Conservation (phyloP, 1,140 invertebrate genomes). For the Mercenaria mercenaria region DNA sequence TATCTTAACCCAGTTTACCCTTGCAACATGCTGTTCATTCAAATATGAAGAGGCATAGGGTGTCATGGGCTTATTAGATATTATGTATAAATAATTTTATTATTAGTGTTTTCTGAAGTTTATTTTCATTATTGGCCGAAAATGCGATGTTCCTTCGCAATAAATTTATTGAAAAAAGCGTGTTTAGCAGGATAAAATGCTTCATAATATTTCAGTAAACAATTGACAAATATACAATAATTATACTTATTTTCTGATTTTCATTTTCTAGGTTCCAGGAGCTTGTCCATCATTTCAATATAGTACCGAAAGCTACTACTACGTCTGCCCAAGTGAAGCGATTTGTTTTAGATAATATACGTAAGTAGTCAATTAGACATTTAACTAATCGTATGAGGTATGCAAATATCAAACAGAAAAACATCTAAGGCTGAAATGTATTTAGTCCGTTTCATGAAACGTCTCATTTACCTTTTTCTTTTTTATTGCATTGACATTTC, state of each 20-base stretch:
- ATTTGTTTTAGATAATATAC: neutral
- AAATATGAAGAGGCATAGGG: too few relatives aligned
- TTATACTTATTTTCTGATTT: neutral
- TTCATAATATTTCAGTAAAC: neutral
- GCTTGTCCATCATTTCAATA: slow-evolving; percentile 32
- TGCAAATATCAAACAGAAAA: too few relatives aligned
- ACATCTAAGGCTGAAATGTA: too few relatives aligned
- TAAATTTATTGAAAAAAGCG: neutral
- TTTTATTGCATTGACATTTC: too few relatives aligned
- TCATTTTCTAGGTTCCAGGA: slow-evolving; percentile 19
- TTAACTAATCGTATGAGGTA: too few relatives aligned
- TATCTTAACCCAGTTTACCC: too few relatives aligned
- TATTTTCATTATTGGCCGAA: too few relatives aligned
- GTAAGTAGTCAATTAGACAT: neutral
- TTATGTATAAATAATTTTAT: neutral
- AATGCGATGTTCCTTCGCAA: too few relatives aligned
- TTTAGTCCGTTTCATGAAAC: too few relatives aligned
- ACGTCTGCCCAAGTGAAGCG: neutral
- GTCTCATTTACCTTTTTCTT: too few relatives aligned
- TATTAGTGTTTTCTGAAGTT: neutral
- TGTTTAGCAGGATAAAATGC: neutral
- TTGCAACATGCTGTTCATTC: too few relatives aligned
- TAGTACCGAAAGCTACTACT: neutral
- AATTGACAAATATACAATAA: neutral
- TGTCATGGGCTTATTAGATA: too few relatives aligned